Evolutionary conservation across 2,888 invertebrate genomes (phyloP), one percentile per base, ranked within the genome.

Genomic region (Noctuana brunneofusca): DNA sequence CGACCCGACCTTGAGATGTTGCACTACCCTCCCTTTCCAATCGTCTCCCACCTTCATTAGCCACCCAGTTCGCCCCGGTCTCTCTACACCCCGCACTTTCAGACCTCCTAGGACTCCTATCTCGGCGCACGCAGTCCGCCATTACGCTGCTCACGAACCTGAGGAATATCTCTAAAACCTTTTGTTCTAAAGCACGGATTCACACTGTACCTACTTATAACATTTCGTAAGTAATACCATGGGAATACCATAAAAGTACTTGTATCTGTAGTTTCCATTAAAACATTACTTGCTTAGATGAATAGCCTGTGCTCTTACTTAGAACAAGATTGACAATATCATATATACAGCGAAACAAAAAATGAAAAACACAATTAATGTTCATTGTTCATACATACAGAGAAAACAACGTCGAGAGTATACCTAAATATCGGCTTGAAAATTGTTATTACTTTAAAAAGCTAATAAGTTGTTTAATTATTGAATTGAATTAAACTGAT

Each of bases 1-100:
- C 54, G 38, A 38, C 48, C 54, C 60, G 60, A 62, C 60, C 60
- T 62, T 62, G 60, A 62, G 54, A 60, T 43, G 54, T 62, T 62
- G 60, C 60, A 62, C 60, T 48, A 35, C 53, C 64, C 74, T 71
- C 69, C 71, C 43, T 53, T n/a, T 35, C 35, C 59, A 41, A 1
- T 6, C 3, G 41, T 35, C 12, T 11, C 16, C 32, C 14, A 22
- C 48, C 35, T n/a, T 11, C 14, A 12, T 1, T 22, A 3, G 3
- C 53, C 53, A 30, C 32, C 52, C 32, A n/a, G 43, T 20, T 41
- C n/a, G 38, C 38, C 2, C 14, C 24, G 6, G 0, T 30, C 43
- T n/a, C 16, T 14, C 53, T 38, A 14, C 16, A 16, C 43, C 22
- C 24, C 24, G 11, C 38, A 38, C 24, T 35, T 20, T 18, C 12